phyloP scores from a whole-genome alignment of 2,113 vertebrate genomes.

The Urocynchramus pylzowi region DNA sequence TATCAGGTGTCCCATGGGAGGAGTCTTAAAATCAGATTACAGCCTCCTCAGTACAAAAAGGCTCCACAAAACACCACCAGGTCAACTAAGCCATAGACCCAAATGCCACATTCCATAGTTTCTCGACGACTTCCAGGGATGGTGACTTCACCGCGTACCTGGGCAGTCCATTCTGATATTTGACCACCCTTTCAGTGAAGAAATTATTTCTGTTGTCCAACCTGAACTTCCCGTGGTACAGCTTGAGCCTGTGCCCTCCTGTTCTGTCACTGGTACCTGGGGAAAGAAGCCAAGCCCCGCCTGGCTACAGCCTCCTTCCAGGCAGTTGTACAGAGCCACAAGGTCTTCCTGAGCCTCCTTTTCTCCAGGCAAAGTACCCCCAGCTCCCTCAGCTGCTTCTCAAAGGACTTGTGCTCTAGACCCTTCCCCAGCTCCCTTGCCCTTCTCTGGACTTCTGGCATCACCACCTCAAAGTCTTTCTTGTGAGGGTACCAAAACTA shows the following conservation, averaged over 20 bases:
- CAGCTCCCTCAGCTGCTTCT: neutral
- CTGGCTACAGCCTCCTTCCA: neutral
- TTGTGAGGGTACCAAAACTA: neutral
- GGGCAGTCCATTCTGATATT: neutral
- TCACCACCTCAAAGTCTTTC: neutral
- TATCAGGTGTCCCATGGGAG: no score
- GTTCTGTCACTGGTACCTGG: neutral
- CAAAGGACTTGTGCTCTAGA: neutral
- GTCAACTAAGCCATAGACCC: neutral
- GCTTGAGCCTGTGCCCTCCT: neutral
- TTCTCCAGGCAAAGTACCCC: neutral
- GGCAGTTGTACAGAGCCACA: no score
- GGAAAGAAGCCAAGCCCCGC: neutral
- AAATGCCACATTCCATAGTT: fast-evolving
- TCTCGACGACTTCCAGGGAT: neutral
- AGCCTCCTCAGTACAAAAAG: no score
- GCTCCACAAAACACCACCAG: neutral
- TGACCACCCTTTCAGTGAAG: neutral
- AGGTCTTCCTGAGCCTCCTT: fast-evolving
- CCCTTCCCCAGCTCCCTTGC: fast-evolving
- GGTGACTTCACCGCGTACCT: neutral
- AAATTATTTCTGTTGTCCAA: neutral
- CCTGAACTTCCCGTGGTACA: neutral
- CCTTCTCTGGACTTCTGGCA: neutral
- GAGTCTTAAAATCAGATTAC: no score